phyloP scores from a whole-genome alignment of 1,140 invertebrate genomes.

The Brevipalpus yothersi region DNA sequence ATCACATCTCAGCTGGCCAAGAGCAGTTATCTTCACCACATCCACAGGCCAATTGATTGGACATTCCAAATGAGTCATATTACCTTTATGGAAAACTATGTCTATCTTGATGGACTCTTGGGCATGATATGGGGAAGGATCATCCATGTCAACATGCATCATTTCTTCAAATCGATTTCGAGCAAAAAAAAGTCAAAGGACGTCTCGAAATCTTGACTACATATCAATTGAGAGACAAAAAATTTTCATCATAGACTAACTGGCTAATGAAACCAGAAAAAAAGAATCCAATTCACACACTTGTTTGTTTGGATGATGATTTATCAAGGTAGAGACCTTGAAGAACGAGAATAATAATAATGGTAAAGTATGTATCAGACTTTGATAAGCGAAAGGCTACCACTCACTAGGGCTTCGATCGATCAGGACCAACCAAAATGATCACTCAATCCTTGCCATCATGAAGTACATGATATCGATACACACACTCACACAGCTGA shows the following conservation, averaged over 20 bases:
- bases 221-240: background rate
- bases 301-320: background rate
- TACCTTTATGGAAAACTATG: slow-evolving; percentile 18
- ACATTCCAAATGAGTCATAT: slow-evolving; percentile 16
- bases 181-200: background rate
- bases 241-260: background rate
- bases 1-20: slow-evolving; percentile 16
- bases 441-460: too few species aligned
- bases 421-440: too few species aligned
- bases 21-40: slow-evolving; percentile 19
- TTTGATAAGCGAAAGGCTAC: too few species aligned
- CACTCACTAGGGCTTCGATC: too few species aligned
- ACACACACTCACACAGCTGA: too few species aligned
- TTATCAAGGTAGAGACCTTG: background rate
- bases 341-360: too few species aligned
- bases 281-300: background rate
- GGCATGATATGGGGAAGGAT: background rate
- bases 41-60: slow-evolving; percentile 19
- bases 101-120: slow-evolving; percentile 13
- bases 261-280: background rate
- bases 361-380: too few species aligned
- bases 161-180: background rate
- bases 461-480: too few species aligned
- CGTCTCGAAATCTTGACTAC: background rate
- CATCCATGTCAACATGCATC: background rate